Base-by-base conservation (phyloP, 1,140 invertebrate species). In the Drosophila serrata region DNA sequence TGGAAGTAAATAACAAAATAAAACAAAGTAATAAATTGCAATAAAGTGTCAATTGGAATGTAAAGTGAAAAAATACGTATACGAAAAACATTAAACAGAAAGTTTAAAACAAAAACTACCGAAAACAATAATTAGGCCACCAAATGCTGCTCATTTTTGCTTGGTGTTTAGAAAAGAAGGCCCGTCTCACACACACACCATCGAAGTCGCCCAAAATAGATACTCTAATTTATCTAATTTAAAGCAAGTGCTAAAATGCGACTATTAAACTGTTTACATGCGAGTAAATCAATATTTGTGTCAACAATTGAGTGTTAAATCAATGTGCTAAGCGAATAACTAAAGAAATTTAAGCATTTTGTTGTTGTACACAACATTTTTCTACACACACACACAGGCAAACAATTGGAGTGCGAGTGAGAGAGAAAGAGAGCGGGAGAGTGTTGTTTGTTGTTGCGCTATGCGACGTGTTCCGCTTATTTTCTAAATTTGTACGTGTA, bases 381-480 rank as follows among this genome's bases (percentile, higher is more conserved):
- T 79, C 48, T 69, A 68, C 33, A 29, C 46, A 61, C 68, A 35
- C 35, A 76, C 33, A 40, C 31, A 39, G 13, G 31, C 42, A 48
- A 29, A 33, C 31, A 64, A 40, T 70, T 69, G 65, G 49, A 63
- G 69, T 37, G 51, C 17, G 64, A 29, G 51, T 24, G 69, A 42
- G 39, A n/a, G 39, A 39, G 27, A 42, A 27, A 56, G 59, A 75
- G 39, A 37, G 33, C 17, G 31, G 49, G 33, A 48, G 43, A 27
- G 62, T 55, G 37, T 65, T 75, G 24, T 60, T 68, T 67, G 46
- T 40, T 69, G 60, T 51, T 69, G 61, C 19, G 45, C 31, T 48
- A 37, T 39, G 49, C 22, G 79, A 82, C 79, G 79, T 81, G 79
- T 77, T 82, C 58, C 73, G 65, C 82, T 81, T 81, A 53, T 82